Percentiles rank a stretch among this genome's conserved stretches.
phyloP scores from a whole-genome alignment of 2,797 vertebrate species.

The Paratrypauchen microcephalus region DNA sequence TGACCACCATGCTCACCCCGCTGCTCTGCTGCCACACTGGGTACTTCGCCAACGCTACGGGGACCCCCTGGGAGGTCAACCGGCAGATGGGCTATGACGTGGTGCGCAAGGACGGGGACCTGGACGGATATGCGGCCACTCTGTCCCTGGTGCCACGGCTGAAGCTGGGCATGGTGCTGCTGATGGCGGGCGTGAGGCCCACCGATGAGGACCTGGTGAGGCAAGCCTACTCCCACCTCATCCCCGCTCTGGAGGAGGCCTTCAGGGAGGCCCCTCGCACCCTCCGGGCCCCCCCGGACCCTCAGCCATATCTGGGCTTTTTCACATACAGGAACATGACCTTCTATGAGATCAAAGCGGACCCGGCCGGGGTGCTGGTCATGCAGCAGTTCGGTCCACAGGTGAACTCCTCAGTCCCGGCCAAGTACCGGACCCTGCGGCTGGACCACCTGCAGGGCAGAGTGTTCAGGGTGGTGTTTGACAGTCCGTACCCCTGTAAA shows the following conservation, averaged over 20 bases:
- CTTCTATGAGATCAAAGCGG: conserved; percentile 87
- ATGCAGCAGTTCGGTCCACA: conserved; percentile 92
- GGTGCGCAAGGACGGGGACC: conserved; percentile 87
- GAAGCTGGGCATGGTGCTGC: conserved; percentile 83
- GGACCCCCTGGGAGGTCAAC: conserved; percentile 91
- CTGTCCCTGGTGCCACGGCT: conserved; percentile 86
- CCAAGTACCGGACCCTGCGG: conserved; percentile 81
- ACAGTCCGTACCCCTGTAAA: conserved; percentile 87
- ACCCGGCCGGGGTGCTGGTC: conserved; percentile 75
- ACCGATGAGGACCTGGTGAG: conserved; percentile 75
- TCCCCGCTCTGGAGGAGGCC: conserved; percentile 83
- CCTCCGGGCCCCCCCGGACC: conserved; percentile 77
- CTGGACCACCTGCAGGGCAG: conserved; percentile 86
- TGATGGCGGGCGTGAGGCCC: conserved; percentile 87
- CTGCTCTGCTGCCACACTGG: conserved; percentile 79
- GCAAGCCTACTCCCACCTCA: conserved; percentile 77
- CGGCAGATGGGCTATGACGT: conserved; percentile 83
- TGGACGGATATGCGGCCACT: conserved; percentile 87
- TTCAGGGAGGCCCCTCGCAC: conserved; percentile 76
- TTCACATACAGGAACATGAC: conserved; percentile 89
- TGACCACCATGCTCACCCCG: conserved; percentile 86
- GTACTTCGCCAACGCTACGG: conserved; percentile 88
- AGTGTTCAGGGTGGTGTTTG: conserved; percentile 87
- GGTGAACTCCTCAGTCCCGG: conserved; percentile 79
- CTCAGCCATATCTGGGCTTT: conserved; percentile 82